Evolutionary conservation across 2,113 vertebrate species (phyloP), one percentile per base, ranked within the genome.

Genomic region (Chiloscyllium plagiosum): DNA sequence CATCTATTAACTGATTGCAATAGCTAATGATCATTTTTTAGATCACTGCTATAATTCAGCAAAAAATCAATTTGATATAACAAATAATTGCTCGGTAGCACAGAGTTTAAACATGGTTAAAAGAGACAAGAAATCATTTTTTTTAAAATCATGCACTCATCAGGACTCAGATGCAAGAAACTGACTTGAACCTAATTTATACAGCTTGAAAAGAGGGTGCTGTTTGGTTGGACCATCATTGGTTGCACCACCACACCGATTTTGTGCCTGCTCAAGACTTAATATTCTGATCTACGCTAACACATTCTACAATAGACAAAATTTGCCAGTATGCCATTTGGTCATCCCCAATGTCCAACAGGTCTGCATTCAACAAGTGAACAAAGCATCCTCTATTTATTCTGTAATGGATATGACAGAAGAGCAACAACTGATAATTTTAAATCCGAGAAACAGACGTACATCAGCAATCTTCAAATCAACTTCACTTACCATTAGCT

Each of bases 401-500:
- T 66, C 5, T 93, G 33, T 22, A 94, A 70, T 29, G 37, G 66
- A 42, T 26, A 42, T 83, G 52, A 13, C 52, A 94, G 8, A 94
- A 42, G 3, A 66, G 56, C 13, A 26, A 1, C 92, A 47, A 52
- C 37, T 37, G 33, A n/a, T 29, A 61, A 42, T 15, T 96, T 47
- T 42, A 95, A 50, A 94, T 94, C 93, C 70, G 10, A 26, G 47
- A 70, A 94, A 69, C 8, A 69, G 20, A 3, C 42, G 47, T 29
- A 95, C 15, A 4, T 76, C 68, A 95, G 12, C 26, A 95, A 47
- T 17, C 47, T 50, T 47, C 29, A 52, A 17, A 29, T 29, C 69
- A 50, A 85, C 6, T 95, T 85, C 89, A 52, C 98, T 96, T 97
- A 99, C 99, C 99, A 33, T 99, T 99, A 97, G 98, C 98, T 96